Percentiles rank a stretch among this genome's conserved stretches.
phyloP scores from a whole-genome alignment of 37 sponge, comb jelly and placozoan species.

The Dysidea cf. avara region DNA sequence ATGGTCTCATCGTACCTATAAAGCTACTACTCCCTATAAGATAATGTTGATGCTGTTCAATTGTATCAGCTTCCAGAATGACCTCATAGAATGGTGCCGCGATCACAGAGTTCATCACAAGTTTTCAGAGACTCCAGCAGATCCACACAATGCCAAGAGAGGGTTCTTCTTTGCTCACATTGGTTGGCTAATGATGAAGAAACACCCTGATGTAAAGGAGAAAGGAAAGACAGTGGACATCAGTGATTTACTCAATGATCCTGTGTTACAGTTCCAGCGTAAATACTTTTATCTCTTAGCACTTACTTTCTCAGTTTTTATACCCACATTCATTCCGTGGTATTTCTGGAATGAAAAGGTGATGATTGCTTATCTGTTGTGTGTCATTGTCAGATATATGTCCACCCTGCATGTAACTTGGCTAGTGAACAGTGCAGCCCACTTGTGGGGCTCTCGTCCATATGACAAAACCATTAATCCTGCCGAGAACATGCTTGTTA shows the following conservation, averaged over 20 bases:
- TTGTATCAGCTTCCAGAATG: constrained; percentile 83
- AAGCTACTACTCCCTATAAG: constrained; percentile 66
- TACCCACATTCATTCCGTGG: constrained; percentile 77
- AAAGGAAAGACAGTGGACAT: constrained; percentile 85
- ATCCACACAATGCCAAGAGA: constrained; percentile 95
- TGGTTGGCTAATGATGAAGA: constrained; percentile 95
- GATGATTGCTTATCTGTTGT: constrained; percentile 37
- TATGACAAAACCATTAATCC: constrained; percentile 90
- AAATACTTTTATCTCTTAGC: constrained; percentile 68
- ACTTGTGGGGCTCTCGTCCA: constrained; percentile 83
- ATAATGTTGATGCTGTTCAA: constrained; percentile 84
- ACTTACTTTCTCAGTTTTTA: constrained; percentile 50
- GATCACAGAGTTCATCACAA: constrained; percentile 99
- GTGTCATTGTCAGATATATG: constrained; percentile 73
- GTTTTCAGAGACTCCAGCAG: constrained; percentile 92
- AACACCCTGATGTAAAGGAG: constrained; percentile 90
- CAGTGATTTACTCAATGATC: constrained; percentile 79
- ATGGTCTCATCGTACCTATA: constrained; percentile 94
- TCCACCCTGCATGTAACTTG: constrained; percentile 87
- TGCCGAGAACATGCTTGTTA: constrained; percentile 87
- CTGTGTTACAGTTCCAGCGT: constrained; percentile 85
- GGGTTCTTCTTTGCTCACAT: constrained; percentile 99
- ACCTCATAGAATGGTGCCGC: constrained; percentile 85
- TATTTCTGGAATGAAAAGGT: constrained; percentile 70
- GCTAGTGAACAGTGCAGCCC: constrained; percentile 98